A percentile compares a stretch with the other conserved stretches of the same genome.
phyloP scores from a whole-genome alignment of 2,113 vertebrate genomes.

The Tylochromis polylepis region DNA sequence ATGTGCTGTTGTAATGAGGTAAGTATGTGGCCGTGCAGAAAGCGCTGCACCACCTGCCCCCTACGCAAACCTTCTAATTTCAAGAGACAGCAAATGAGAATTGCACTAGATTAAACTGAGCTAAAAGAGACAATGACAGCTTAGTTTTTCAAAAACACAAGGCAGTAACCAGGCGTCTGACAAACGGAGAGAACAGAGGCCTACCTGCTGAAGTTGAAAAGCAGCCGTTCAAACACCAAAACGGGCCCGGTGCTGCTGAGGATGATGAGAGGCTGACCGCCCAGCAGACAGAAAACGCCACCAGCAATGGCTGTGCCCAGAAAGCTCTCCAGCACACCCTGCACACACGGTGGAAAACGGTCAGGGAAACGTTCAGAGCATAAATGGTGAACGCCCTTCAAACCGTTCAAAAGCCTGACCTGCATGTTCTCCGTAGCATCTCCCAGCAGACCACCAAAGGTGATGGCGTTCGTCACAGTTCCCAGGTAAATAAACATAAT shows the following conservation, averaged over 20 bases:
- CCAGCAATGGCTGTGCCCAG: conserved; percentile 91
- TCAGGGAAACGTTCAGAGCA: background rate
- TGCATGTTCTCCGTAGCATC: conserved; percentile 99
- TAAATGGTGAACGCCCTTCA: background rate
- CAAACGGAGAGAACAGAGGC: background rate
- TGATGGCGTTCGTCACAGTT: conserved; percentile 98
- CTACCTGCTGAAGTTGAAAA: conserved; percentile 98
- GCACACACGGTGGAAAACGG: background rate
- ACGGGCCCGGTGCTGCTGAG: conserved; percentile 97
- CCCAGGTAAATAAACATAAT: conserved; percentile 97
- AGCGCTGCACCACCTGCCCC: background rate
- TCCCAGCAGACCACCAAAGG: conserved; percentile 93
- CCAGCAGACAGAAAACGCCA: conserved; percentile 88
- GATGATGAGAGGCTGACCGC: conserved; percentile 93
- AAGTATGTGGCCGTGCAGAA: rapidly evolving
- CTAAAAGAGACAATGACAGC: background rate
- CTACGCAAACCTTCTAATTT: background rate
- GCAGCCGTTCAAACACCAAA: conserved; percentile 93
- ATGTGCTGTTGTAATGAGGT: background rate
- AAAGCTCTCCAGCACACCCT: conserved; percentile 98
- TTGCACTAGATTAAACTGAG: background rate
- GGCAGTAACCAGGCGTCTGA: rapidly evolving
- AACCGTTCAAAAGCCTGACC: conserved; percentile 66
- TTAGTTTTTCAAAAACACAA: background rate
- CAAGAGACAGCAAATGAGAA: background rate